These are phyloP conservation scores for Drosophila mimica DNA, from an alignment of 2,888 invertebrate species.

Conservation along the genomic window DNA sequence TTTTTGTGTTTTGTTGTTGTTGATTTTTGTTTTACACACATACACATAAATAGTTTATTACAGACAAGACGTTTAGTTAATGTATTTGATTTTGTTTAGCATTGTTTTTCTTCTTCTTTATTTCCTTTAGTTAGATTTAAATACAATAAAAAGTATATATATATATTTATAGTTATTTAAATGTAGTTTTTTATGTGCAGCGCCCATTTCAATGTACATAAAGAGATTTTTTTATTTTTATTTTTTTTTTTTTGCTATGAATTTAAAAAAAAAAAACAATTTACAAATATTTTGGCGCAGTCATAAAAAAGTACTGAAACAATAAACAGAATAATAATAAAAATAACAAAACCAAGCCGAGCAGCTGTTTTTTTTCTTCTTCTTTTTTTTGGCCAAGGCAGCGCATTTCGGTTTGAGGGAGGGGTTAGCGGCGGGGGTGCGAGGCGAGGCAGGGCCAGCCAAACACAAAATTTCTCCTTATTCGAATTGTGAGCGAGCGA, in stretches of 20 bases:
- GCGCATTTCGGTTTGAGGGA: conserved; percentile 38
- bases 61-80: conserved; percentile 54
- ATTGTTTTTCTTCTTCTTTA: conserved; percentile 13
- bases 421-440: conserved; percentile 20
- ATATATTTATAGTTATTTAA: conserved; percentile 30
- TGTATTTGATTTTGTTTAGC: conserved; percentile 40
- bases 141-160: conserved; percentile 44
- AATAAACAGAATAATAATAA: conserved; percentile 70
- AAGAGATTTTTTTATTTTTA: conserved; percentile 40
- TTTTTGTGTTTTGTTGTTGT: conserved; percentile 41
- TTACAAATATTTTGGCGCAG: conserved; percentile 77
- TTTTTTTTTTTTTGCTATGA: conserved; percentile 46
- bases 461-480: conserved; percentile 54
- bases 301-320: conserved; percentile 58
- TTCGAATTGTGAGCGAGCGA: conserved; percentile 45
- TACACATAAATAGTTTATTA: conserved; percentile 71
- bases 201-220: conserved; percentile 65
- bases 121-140: conserved; percentile 43
- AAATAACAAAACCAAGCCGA: conserved; percentile 66
- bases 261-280: conserved; percentile 65
- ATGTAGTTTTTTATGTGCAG: conserved; percentile 61
- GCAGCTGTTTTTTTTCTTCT: conserved; percentile 57
- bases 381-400: conserved; percentile 39
- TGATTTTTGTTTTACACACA: conserved; percentile 66
- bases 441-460: conserved; percentile 35